These are phyloP conservation scores for Drosophila neoperkinsi DNA, from an alignment of 2,888 invertebrate genomes.

Conservation along the genomic window DNA sequence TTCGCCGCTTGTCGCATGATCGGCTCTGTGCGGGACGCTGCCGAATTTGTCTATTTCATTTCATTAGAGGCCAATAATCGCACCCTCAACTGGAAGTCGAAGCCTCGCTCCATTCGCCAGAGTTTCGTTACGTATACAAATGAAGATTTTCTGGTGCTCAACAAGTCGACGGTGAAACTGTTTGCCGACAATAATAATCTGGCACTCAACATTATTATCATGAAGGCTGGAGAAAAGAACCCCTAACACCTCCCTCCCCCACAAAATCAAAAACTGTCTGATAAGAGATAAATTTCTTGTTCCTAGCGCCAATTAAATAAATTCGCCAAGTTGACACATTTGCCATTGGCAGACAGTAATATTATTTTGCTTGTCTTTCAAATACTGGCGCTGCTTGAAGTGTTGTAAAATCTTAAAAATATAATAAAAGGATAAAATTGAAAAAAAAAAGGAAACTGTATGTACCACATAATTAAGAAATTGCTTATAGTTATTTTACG, in stretches of 20 bases:
- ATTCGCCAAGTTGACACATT: constrained; percentile 13
- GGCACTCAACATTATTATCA: constrained; percentile 99
- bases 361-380: not conserved
- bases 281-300: constrained; percentile 12
- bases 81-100: constrained; percentile 92
- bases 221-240: constrained; percentile 77
- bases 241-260: not conserved
- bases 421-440: constrained; percentile 1
- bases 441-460: too few relatives aligned
- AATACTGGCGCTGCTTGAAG: not conserved
- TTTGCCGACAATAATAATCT: constrained; percentile 99
- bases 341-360: not conserved
- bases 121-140: constrained; percentile 98
- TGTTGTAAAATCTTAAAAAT: constrained; percentile 2
- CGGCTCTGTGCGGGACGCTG: constrained; percentile 99
- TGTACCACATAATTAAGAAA: not conserved
- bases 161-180: constrained; percentile 98
- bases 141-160: constrained; percentile 99
- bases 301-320: constrained; percentile 16
- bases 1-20: constrained; percentile 99
- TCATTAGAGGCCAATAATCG: constrained; percentile 88
- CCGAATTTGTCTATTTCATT: constrained; percentile 98
- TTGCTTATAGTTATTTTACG: not conserved
- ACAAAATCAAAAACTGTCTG: not conserved
- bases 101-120: constrained; percentile 99